A percentile compares a stretch with the other conserved stretches of the same genome.
phyloP scores from a whole-genome alignment of 2,797 vertebrate species.

The Arctocebus calabarensis region DNA sequence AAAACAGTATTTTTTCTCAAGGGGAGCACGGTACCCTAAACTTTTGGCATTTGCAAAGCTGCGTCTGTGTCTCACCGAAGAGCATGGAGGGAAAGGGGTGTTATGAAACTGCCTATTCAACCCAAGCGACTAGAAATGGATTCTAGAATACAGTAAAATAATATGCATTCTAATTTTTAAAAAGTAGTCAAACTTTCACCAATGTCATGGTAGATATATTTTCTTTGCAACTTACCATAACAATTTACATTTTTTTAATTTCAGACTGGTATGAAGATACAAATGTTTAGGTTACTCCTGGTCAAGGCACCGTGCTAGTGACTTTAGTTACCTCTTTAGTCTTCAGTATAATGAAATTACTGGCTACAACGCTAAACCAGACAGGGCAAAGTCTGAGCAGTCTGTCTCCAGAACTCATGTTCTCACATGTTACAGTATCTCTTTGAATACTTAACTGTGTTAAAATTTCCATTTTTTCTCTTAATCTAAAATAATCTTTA shows the following conservation, averaged over 20 bases:
- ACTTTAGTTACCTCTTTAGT: not conserved
- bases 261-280: too few relatives aligned
- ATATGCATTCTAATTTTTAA: not conserved
- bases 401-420: not conserved
- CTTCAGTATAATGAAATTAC: not conserved
- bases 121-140: not conserved
- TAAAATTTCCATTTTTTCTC: not conserved
- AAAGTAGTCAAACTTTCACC: not conserved
- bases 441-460: not conserved
- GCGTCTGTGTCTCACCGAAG: not conserved
- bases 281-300: not conserved
- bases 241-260: not conserved
- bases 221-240: not conserved
- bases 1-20: not conserved
- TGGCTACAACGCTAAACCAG: not conserved
- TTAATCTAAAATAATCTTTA: constrained; percentile 18
- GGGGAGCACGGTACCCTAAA: constrained; percentile 5
- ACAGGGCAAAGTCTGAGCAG: not conserved
- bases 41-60: not conserved
- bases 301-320: not conserved
- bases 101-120: not conserved
- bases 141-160: not conserved
- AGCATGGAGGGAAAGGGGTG: not conserved
- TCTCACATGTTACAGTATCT: not conserved
- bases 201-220: not conserved